Conservation (phyloP, 2,113 vertebrate genomes). For the Panurus biarmicus region DNA sequence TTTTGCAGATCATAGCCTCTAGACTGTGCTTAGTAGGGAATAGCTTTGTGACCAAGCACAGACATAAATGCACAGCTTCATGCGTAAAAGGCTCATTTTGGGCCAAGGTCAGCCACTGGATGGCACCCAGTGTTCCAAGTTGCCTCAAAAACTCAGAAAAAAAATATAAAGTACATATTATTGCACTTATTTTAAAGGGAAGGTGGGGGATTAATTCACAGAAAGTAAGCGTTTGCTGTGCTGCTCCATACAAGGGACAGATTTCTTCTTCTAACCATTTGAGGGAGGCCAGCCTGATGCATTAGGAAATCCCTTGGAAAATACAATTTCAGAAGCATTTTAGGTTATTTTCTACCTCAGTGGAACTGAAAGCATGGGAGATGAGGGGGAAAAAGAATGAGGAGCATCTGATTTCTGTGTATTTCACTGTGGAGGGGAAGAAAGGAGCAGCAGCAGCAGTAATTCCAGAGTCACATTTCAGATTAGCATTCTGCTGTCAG, state of each 20-base stretch:
- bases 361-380: neutral
- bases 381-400: neutral
- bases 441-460: neutral
- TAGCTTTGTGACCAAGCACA: neutral
- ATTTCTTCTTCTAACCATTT: slow-evolving; percentile 20
- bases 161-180: neutral
- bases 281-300: neutral
- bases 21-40: neutral
- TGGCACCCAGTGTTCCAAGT: neutral
- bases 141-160: neutral
- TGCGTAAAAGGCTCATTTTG: neutral
- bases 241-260: neutral
- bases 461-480: slow-evolving; percentile 16
- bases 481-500: slow-evolving; percentile 20
- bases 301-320: slow-evolving; percentile 48
- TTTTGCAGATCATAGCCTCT: neutral
- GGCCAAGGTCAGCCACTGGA: neutral
- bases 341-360: slow-evolving; percentile 37
- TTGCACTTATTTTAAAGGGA: neutral
- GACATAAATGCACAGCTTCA: neutral
- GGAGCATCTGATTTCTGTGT: neutral
- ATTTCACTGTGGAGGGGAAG: neutral
- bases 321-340: slow-evolving; percentile 41
- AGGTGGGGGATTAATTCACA: neutral
- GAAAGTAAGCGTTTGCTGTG: neutral